Percentiles rank a stretch among this genome's conserved stretches.
Conservation (phyloP, 2,113 vertebrate species). For the Vulpes vulpes region DNA sequence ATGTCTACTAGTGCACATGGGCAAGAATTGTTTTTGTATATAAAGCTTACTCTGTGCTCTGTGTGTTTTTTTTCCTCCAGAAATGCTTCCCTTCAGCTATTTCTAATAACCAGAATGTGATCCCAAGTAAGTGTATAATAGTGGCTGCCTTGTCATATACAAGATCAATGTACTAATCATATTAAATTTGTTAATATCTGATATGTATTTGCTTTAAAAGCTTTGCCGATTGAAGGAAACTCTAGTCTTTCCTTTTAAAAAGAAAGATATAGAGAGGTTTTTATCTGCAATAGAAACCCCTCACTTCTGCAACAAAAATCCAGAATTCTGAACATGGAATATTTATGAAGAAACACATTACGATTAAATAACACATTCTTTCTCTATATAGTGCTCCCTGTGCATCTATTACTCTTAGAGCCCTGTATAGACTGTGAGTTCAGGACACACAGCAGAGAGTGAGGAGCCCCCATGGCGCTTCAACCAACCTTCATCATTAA, state of each 20-base stretch:
- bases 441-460: neutral
- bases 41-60: neutral
- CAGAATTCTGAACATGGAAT: neutral
- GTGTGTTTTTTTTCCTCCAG: neutral
- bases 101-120: neutral
- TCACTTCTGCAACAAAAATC: slow-evolving; percentile 8
- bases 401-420: slow-evolving; percentile 1
- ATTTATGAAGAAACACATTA: slow-evolving; percentile 10
- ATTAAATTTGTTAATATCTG: neutral
- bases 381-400: neutral
- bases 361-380: slow-evolving; percentile 1
- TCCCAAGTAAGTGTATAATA: neutral
- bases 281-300: neutral
- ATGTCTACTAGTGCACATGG: neutral
- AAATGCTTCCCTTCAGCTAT: neutral
- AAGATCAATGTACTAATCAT: neutral
- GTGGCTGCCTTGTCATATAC: neutral
- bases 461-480: neutral
- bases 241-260: neutral
- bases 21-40: neutral
- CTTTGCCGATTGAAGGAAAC: neutral
- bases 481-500: neutral
- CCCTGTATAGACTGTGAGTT: neutral
- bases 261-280: neutral
- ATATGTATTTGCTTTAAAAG: neutral